Base-by-base conservation (phyloP, 2,888 invertebrate genomes). In the Antheraea assamensis region DNA sequence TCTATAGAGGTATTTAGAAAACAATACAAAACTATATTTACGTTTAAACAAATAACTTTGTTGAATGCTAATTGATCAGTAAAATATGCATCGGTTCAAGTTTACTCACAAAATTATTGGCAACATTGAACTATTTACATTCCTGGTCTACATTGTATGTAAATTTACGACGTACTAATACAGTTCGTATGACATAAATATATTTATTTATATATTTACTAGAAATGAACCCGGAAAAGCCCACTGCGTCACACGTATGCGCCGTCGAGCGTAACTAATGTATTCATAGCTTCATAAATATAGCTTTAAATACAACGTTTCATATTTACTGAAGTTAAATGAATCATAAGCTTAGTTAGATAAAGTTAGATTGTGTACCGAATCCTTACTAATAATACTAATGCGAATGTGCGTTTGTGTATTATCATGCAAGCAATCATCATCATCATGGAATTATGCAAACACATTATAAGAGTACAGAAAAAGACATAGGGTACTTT, bases 201-300 rank as follows among this genome's bases (percentile, higher is more conserved):
- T 61, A 31, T 15, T 2, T 19, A 55, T 49, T 17, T 71, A 42
- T 70, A 24, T 49, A 8, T n/a, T 30, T 49, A 24, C 21, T n/a
- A n/a, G 55, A 61, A 27, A 61, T 10, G 61, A 61, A 61, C 61
- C 61, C 61, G 61, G 61, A 61, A 61, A n/a, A 61, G 61, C 61
- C n/a, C 61, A 61, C 15, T 61, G 27, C 61, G 61, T 61, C 61
- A 61, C 61, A 61, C 27, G 24, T 27, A 61, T 27, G 27, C 61
- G 61, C 13, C 27, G 61, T 27, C 24, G 27, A 27, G 61, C 61
- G 61, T 15, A 27, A 61, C 61, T 61, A 61, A 61, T 61, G 15
- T 61, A 61, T 61, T 61, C 61, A 61, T 61, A 61, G 61, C 61
- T 61, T 61, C 61, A 61, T 61, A 61, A 61, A 61, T 27, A 27